Base-by-base conservation (phyloP, 2,797 vertebrate species). In the Ispidina lecontei region DNA sequence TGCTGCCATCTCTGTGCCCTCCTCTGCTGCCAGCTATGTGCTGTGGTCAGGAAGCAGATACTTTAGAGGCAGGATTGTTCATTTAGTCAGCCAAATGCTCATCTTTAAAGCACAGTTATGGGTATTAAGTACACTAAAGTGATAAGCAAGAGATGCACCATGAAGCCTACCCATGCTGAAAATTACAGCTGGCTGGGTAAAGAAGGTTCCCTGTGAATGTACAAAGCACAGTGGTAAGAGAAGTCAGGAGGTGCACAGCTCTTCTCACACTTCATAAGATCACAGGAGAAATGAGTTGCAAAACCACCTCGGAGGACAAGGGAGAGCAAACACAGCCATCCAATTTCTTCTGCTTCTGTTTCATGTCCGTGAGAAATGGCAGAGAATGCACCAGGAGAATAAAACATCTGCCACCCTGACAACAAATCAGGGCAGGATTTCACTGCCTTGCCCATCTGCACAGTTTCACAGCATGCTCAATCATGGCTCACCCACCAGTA, bases 331-430 rank as follows among this genome's bases (percentile, higher is more conserved):
- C 70, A 92, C 18, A 76, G 51, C 65, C 74, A 91, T 93, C 92
- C 37, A 65, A 28, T 92, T 88, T 69, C 78, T 91, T 74, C 65
- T 90, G 60, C 58, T 91, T 87, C 68, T 70, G 65, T 65, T 94
- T 83, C 81, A 87, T 6, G 43, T 85, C 77, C 3, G 5, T 68
- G 65, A 84, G 79, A 92, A 93, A 86, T 76, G 83, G 60, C 91
- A 93, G 59, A 54, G 67, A 96, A 90, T 0, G 0, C 54, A 87
- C 37, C 80, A 77, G 49, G 88, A 92, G 79, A 96, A 88, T 64
- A 90, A 87, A 90, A 95, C 94, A 95, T 93, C 94, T 94, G 94
- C 92, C 75, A 91, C 74, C 49, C 75, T 76, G 77, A 87, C 67
- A 92, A 81, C 54, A 78, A 89, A 93, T 75, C 64, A 72, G 63